Conservation (phyloP, 2,888 invertebrate genomes). For the Noctua janthina region DNA sequence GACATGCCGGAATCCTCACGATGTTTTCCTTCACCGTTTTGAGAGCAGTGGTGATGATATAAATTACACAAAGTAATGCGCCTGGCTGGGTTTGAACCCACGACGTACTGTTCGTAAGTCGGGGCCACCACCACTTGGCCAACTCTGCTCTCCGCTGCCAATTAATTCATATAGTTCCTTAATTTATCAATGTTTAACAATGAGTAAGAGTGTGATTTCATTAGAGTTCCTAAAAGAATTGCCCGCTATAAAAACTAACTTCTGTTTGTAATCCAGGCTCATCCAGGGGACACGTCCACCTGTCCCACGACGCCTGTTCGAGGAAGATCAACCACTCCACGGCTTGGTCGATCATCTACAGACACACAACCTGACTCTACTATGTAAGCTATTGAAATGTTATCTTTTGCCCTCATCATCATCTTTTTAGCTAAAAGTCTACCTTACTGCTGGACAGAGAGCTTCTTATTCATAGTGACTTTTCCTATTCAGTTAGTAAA, state of each 20-base stretch:
- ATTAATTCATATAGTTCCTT: background rate
- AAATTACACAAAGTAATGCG: too few species aligned
- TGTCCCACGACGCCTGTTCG: constrained; percentile 55
- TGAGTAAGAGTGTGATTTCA: background rate
- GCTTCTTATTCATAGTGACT: background rate
- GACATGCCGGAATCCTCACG: too few species aligned
- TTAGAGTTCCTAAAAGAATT: background rate
- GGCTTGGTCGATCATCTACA: constrained; percentile 55
- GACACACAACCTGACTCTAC: constrained; percentile 72
- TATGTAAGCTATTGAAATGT: constrained; percentile 63
- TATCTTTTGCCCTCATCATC: background rate
- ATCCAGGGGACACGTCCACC: constrained; percentile 74
- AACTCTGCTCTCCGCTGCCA: too few species aligned
- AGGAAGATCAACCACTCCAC: constrained; percentile 65
- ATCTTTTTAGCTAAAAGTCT: background rate
- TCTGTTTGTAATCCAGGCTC: constrained; percentile 67
- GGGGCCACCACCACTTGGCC: too few species aligned
- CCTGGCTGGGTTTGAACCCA: too few species aligned
- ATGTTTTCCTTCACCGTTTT: too few species aligned
- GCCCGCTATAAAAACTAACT: background rate
- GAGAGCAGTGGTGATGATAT: too few species aligned
- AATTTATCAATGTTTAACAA: background rate
- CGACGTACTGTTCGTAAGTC: too few species aligned
- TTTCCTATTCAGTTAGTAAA: too few species aligned
- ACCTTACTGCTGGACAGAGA: background rate